Conservation (phyloP, 2,797 vertebrate species). For the Anguilla megastoma region DNA sequence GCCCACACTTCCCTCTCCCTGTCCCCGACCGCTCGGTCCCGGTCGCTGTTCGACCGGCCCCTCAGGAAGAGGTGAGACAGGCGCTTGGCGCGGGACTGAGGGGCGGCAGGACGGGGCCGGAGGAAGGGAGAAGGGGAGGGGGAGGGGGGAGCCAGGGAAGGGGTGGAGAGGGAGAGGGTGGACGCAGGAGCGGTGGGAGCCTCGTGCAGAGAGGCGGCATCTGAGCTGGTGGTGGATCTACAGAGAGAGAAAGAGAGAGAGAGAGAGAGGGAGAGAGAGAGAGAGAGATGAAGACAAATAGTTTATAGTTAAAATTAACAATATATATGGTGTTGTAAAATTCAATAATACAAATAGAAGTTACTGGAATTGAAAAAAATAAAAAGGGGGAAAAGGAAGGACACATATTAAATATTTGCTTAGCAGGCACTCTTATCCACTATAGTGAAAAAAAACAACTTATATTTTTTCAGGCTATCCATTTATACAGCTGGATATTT, state of each 20-base stretch:
- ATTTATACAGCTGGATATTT: neutral
- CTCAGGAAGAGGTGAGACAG: conserved; percentile 86
- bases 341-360: too few relatives aligned
- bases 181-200: conserved; percentile 71
- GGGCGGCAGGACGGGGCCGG: conserved; percentile 69
- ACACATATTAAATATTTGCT: neutral
- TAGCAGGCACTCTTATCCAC: neutral
- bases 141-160: conserved; percentile 72
- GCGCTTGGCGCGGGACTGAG: conserved; percentile 83
- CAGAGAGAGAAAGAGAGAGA: neutral
- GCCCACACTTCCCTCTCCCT: conserved; percentile 70
- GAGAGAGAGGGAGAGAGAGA: neutral
- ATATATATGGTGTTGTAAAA: neutral
- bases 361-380: neutral
- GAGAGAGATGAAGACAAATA: neutral
- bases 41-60: conserved; percentile 79
- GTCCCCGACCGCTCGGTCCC: conserved; percentile 71
- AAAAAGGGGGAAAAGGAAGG: neutral
- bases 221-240: conserved; percentile 80
- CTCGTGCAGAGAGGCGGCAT: conserved; percentile 78
- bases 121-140: conserved; percentile 75
- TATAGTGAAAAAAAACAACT: neutral
- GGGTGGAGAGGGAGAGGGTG: conserved; percentile 80
- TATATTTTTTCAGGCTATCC: neutral
- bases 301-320: neutral